phyloP scores from a whole-genome alignment of 2,113 vertebrate species.

The Plectropomus leopardus region DNA sequence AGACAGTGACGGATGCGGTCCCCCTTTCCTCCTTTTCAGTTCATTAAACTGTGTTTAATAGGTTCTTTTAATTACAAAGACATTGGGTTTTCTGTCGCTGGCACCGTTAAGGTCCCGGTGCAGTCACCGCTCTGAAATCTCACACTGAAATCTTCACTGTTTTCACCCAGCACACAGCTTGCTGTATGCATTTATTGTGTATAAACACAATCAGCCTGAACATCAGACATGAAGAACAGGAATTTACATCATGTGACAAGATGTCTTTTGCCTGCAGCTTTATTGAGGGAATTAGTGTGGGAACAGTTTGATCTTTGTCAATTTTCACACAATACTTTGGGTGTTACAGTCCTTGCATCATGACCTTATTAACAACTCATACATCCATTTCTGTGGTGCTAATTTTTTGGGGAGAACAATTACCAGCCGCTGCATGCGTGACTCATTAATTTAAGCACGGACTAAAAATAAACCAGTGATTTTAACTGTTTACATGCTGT shows the following conservation, averaged over 20 bases:
- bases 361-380: slow-evolving; percentile 35
- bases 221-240: slow-evolving; percentile 43
- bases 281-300: slow-evolving; percentile 55
- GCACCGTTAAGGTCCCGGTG: not conserved
- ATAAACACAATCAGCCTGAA: slow-evolving; percentile 53
- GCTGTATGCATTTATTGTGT: slow-evolving; percentile 21
- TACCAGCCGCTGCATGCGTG: slow-evolving; percentile 38
- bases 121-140: slow-evolving; percentile 35
- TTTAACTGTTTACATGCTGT: not conserved
- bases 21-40: not conserved
- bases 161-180: slow-evolving; percentile 34
- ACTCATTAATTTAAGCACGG: slow-evolving; percentile 12
- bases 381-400: slow-evolving; percentile 25
- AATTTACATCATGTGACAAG: slow-evolving; percentile 41
- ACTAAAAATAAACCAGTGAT: slow-evolving; percentile 45
- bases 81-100: slow-evolving; percentile 22
- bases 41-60: slow-evolving; percentile 21
- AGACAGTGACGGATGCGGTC: not conserved
- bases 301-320: slow-evolving; percentile 63
- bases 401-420: slow-evolving; percentile 29
- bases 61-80: slow-evolving; percentile 31
- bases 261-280: slow-evolving; percentile 24
- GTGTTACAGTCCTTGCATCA: slow-evolving; percentile 13
- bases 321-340: slow-evolving; percentile 19
- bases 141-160: slow-evolving; percentile 43